Evolutionary conservation across 2,113 vertebrate genomes (phyloP).

Genomic region (Siniperca chuatsi): DNA sequence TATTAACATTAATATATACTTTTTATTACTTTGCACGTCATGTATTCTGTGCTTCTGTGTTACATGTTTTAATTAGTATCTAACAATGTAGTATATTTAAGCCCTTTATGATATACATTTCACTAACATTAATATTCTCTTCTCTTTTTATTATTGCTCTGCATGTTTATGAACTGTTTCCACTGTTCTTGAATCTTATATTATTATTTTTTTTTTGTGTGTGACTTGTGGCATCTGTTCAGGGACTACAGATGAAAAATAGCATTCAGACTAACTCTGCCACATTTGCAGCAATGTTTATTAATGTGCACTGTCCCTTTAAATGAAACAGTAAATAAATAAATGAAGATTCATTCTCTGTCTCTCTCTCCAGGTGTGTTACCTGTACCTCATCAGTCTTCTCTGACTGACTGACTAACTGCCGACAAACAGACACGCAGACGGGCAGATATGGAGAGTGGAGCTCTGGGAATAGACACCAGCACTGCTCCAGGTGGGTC

Average conservation of each 20-base stretch:
- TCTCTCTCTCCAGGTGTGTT: slow-evolving; percentile 37
- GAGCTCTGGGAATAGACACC: slow-evolving; percentile 50
- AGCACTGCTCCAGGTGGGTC: slow-evolving; percentile 47
- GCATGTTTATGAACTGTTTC: neutral
- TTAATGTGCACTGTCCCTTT: neutral
- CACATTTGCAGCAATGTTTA: neutral
- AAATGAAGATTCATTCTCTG: neutral
- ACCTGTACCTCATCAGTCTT: slow-evolving; percentile 49
- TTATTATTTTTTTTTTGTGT: neutral
- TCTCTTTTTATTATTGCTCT: neutral
- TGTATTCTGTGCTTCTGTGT: neutral
- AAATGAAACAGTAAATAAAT: neutral
- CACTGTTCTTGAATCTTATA: neutral
- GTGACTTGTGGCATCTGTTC: neutral
- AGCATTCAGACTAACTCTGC: neutral
- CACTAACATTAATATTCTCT: neutral
- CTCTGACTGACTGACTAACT: slow-evolving; percentile 46
- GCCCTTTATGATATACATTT: neutral
- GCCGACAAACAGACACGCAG: slow-evolving; percentile 7
- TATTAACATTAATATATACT: neutral
- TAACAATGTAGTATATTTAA: neutral
- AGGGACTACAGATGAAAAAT: neutral
- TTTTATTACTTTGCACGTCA: neutral
- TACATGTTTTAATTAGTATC: neutral
- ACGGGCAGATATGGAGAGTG: slow-evolving; percentile 53